These are phyloP conservation scores for Quiscalus mexicanus DNA, from an alignment of 2,113 vertebrate species.

Conservation along the genomic window DNA sequence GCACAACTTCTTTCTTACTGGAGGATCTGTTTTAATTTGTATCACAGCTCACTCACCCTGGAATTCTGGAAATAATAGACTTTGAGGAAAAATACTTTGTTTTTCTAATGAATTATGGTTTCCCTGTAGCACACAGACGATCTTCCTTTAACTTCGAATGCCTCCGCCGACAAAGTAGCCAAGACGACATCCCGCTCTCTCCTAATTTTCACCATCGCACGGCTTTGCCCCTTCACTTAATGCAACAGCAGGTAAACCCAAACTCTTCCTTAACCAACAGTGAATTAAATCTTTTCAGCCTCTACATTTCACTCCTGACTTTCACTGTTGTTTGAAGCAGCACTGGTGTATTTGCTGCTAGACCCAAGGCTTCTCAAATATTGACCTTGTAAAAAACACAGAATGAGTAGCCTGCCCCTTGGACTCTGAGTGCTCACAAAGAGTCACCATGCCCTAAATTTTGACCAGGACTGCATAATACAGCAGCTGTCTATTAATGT, in stretches of 20 bases:
- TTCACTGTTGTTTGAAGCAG: background rate
- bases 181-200: slow-evolving; percentile 85
- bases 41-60: background rate
- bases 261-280: background rate
- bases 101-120: background rate
- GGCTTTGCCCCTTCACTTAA: slow-evolving; percentile 93
- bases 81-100: background rate
- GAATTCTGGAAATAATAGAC: background rate
- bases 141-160: slow-evolving; percentile 99
- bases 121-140: slow-evolving; percentile 84
- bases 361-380: background rate
- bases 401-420: background rate
- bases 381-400: rapidly evolving
- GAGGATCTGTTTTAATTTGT: background rate
- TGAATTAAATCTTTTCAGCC: background rate
- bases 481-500: background rate
- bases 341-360: background rate
- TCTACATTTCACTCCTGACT: background rate
- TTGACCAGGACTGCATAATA: background rate
- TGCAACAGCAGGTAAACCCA: slow-evolving; percentile 93
- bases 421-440: background rate
- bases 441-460: background rate
- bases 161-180: slow-evolving; percentile 93
- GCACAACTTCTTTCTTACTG: background rate
- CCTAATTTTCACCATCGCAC: slow-evolving; percentile 85